Percentiles rank a stretch among this genome's conserved stretches.
These are phyloP conservation scores for Eidolon helvum DNA, from an alignment of 2,113 vertebrate species.

Conservation along the genomic window DNA sequence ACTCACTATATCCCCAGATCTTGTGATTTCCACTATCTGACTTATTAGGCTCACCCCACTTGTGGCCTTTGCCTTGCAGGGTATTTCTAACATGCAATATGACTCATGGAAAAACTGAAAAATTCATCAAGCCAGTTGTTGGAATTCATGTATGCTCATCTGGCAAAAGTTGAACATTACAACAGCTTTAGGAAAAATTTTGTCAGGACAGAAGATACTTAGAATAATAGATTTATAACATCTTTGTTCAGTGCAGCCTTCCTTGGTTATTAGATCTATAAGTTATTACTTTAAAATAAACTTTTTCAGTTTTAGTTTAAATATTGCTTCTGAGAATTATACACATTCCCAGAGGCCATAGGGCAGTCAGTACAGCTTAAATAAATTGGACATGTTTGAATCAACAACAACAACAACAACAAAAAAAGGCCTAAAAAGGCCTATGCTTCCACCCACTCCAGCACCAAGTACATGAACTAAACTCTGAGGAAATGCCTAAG, in stretches of 20 bases:
- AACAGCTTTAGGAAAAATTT: conserved; percentile 44
- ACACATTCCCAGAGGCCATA: conserved; percentile 5
- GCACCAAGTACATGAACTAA: not conserved
- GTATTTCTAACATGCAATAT: not conserved
- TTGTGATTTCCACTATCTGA: not conserved
- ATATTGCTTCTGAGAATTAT: conserved; percentile 29
- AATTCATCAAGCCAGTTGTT: not conserved
- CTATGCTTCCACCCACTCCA: not conserved
- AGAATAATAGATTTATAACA: conserved; percentile 50
- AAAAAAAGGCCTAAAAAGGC: not conserved
- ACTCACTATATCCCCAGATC: not conserved
- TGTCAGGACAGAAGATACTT: conserved; percentile 33
- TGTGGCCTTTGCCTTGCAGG: not conserved
- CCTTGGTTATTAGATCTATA: conserved; percentile 52
- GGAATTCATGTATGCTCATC: conserved; percentile 31
- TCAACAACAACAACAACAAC: not conserved
- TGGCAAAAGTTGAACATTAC: conserved; percentile 45
- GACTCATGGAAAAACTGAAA: not conserved
- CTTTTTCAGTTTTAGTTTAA: conserved; percentile 59
- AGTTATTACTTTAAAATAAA: conserved; percentile 58
- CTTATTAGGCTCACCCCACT: not conserved
- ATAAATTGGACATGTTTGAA: conserved; percentile 30
- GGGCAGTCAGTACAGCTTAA: not conserved
- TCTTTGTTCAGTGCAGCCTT: not conserved
- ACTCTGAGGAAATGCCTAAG: not conserved